These are phyloP conservation scores for Acridotheres tristis DNA, from an alignment of 2,797 vertebrate species.

Conservation along the genomic window DNA sequence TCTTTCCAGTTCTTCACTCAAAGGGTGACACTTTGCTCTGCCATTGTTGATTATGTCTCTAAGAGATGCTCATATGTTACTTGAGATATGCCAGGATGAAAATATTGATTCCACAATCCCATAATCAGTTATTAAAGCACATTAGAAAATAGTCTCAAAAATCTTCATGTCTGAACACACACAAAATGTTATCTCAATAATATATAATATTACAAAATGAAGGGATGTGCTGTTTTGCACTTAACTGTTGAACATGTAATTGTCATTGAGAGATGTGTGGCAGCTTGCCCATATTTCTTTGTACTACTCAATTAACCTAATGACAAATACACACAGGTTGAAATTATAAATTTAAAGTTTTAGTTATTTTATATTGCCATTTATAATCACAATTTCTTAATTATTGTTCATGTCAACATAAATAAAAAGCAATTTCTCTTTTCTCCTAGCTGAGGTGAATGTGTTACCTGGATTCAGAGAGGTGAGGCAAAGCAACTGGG, in stretches of 20 bases:
- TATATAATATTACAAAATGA: neutral
- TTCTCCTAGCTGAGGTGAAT: neutral
- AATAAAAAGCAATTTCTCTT: neutral
- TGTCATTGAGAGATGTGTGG: neutral
- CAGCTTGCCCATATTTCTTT: neutral
- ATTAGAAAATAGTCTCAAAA: neutral
- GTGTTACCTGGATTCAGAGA: accelerated
- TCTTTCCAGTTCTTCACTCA: neutral
- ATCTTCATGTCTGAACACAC: neutral
- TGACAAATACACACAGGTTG: neutral
- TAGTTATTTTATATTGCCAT: neutral
- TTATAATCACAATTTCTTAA: neutral
- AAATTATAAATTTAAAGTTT: neutral
- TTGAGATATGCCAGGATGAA: accelerated
- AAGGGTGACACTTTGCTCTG: neutral
- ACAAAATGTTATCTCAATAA: neutral
- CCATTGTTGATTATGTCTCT: neutral
- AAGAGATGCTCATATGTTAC: accelerated
- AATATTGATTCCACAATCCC: neutral
- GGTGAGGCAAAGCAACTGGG: neutral
- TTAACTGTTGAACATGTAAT: neutral
- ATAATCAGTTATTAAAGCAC: neutral
- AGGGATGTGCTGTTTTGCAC: neutral
- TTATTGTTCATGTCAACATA: neutral
- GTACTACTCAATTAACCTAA: neutral